phyloP scores from a whole-genome alignment of 1,140 invertebrate genomes.

The Zeugodacus cucurbitae region DNA sequence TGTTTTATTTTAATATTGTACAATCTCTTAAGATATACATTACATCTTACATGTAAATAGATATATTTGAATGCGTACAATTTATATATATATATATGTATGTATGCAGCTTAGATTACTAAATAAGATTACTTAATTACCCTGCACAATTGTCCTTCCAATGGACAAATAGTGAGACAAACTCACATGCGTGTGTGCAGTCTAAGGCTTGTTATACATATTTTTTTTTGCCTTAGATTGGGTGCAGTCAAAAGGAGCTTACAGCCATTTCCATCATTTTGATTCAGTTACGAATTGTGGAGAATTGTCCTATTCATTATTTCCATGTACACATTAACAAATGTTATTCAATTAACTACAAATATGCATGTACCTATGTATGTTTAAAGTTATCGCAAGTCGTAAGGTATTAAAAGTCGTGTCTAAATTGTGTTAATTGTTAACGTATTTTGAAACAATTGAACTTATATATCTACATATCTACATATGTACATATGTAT shows the following conservation, averaged over 20 bases:
- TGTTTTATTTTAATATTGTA: neutral
- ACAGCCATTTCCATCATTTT: slow-evolving; percentile 19
- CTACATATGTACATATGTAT: neutral
- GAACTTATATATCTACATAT: neutral
- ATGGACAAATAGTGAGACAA: neutral
- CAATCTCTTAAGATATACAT: neutral
- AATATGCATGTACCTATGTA: neutral
- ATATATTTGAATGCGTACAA: neutral
- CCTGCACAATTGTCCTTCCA: neutral
- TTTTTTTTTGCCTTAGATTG: neutral
- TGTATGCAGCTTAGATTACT: neutral
- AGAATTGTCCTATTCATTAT: neutral
- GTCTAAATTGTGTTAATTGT: neutral
- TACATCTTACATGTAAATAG: neutral
- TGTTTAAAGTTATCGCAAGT: neutral
- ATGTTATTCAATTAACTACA: neutral
- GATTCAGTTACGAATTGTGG: neutral
- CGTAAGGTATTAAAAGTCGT: neutral
- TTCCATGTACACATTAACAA: slow-evolving; percentile 1
- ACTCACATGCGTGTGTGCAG: neutral
- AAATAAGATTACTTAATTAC: neutral
- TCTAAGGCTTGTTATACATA: too few relatives aligned
- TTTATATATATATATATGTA: neutral
- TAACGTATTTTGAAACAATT: neutral
- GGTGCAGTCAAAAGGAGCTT: neutral